Evolutionary conservation across 2,797 vertebrate genomes (phyloP), one percentile per base, ranked within the genome.

Genomic region (Melanotaenia nigrans): DNA sequence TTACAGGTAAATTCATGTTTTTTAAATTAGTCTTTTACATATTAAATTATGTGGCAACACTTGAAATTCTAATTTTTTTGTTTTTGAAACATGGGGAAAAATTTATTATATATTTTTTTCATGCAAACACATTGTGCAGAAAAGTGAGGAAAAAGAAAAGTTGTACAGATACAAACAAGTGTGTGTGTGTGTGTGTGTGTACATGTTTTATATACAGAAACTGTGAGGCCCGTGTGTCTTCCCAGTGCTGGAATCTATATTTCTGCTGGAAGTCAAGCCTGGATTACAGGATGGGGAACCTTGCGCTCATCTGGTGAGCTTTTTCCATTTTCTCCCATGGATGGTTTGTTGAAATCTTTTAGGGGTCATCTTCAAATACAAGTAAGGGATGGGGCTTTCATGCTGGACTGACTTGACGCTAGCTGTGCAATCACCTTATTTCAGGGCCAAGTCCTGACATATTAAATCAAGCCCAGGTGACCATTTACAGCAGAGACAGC

Each of bases 211-310:
- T 4, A 40, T 49, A 62, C 73, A 95, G 93, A 1, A 0, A 83
- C 0, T 0, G 71, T 95, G 56, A 86, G 13, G 38, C 96, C 97
- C 0, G 94, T 97, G 67, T 99, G 97, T 84, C 93, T 99, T 72
- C 97, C 97, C 36, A 97, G 96, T 68, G 35, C 77, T 0, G 96
- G 92, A 9, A 28, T 97, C 82, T 73, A 80, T 63, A 85, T 97
- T 60, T 51, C 86, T 18, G 61, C 90, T 0, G 38, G 55, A 0
- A 83, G 79, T 49, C 4, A 66, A 22, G 96, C 94, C 76, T 97
- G 96, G 94, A 94, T 97, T 82, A 96, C 96, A 25, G 97, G 97
- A 49, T 99, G 96, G 97, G 97, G 97, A 61, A 60, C 95, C 35
- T 59, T 92, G 28, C 0, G 6, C 0, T 32, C 72, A 14, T 33